Evolutionary conservation across 2,888 invertebrate species (phyloP).

Genomic region (Tiliacea aurago): DNA sequence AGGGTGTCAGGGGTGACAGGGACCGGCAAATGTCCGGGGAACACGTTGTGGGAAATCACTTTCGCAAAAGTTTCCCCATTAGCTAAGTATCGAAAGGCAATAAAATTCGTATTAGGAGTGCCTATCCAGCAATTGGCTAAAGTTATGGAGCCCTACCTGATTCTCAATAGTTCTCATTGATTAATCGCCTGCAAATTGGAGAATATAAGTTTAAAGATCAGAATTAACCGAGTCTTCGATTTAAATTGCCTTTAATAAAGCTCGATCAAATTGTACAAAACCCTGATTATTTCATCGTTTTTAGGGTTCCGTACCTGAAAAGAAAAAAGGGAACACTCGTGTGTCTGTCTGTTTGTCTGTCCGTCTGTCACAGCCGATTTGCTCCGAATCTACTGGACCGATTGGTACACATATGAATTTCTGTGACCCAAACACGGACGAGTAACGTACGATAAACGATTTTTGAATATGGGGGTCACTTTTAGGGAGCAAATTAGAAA

Average conservation of each 20-base stretch:
- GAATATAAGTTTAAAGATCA: not conserved
- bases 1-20: conserved; percentile 30
- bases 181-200: not conserved
- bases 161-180: conserved; percentile 8
- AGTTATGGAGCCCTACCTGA: conserved; percentile 2
- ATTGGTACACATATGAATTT: too few relatives aligned
- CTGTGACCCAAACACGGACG: too few relatives aligned
- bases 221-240: too few relatives aligned
- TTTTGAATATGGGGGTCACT: too few relatives aligned
- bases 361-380: too few relatives aligned
- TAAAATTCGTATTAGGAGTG: conserved; percentile 38
- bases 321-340: too few relatives aligned
- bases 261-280: not conserved
- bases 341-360: too few relatives aligned
- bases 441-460: too few relatives aligned
- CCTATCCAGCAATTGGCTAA: conserved; percentile 30
- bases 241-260: not conserved
- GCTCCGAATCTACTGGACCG: too few relatives aligned
- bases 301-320: not conserved
- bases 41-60: conserved; percentile 55
- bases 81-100: conserved; percentile 46
- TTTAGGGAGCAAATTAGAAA: too few relatives aligned
- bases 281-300: not conserved
- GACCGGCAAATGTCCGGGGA: conserved; percentile 44
- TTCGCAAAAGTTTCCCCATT: conserved; percentile 54